phyloP scores from a whole-genome alignment of 1,140 invertebrate species.

The Aphelinus atriplicis region DNA sequence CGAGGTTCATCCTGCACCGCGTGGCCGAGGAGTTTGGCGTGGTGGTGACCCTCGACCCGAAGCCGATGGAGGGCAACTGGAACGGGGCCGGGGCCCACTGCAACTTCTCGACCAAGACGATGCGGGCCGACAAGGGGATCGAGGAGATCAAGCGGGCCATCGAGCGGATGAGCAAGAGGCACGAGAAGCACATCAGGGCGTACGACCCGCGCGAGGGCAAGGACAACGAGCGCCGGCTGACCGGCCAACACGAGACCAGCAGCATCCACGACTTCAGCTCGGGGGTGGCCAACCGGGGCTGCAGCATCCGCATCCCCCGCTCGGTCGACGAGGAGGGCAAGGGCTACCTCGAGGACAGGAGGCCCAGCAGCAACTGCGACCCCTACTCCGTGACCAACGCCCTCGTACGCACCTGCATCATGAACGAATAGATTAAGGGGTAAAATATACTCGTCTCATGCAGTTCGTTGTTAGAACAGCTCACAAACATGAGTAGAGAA shows the following conservation, averaged over 20 bases:
- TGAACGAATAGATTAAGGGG: conserved; percentile 67
- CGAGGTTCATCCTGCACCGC: conserved; percentile 84
- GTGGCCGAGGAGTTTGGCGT: conserved; percentile 93
- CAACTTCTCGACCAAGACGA: conserved; percentile 90
- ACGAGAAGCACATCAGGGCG: conserved; percentile 86
- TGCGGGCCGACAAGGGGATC: conserved; percentile 84
- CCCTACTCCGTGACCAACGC: conserved; percentile 83
- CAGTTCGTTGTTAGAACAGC: too few species aligned
- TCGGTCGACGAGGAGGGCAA: conserved; percentile 85
- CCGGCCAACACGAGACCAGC: conserved; percentile 86
- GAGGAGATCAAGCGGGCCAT: conserved; percentile 82
- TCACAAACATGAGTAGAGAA: too few species aligned
- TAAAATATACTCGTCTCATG: too few species aligned
- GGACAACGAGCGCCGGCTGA: conserved; percentile 85
- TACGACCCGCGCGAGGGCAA: conserved; percentile 88
- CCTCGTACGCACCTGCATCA: conserved; percentile 78
- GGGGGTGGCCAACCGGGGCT: conserved; percentile 83
- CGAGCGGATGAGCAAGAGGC: conserved; percentile 83
- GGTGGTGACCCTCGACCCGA: conserved; percentile 87
- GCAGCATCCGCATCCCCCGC: conserved; percentile 85
- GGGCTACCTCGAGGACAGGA: conserved; percentile 93
- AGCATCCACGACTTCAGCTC: conserved; percentile 85
- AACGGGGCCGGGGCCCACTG: conserved; percentile 92
- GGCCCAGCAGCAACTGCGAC: conserved; percentile 94
- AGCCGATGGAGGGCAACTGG: conserved; percentile 87